phyloP scores from a whole-genome alignment of 2,888 invertebrate genomes.

The Limnephilus lunatus region DNA sequence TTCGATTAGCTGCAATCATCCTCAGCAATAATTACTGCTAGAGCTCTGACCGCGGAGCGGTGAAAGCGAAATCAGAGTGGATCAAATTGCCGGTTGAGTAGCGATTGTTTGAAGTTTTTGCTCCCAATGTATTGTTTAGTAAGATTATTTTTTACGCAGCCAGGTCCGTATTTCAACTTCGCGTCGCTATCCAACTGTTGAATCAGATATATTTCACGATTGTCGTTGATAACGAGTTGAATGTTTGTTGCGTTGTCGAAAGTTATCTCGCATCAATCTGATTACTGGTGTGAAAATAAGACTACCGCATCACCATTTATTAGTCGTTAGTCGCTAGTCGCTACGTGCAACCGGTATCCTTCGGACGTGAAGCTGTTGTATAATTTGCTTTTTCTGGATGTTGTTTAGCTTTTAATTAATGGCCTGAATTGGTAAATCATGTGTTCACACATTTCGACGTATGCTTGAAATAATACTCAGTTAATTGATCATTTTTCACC shows the following conservation, averaged over 20 bases:
- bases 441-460: not conserved
- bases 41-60: conserved; percentile 43
- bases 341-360: not conserved
- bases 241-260: not conserved
- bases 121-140: conserved; percentile 56
- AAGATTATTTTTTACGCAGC: conserved; percentile 36
- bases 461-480: not conserved
- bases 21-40: conserved; percentile 16
- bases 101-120: conserved; percentile 55
- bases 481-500: not conserved
- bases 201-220: not conserved
- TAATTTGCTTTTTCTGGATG: no score
- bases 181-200: not conserved
- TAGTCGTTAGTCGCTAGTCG: not conserved
- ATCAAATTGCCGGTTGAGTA: conserved; percentile 61
- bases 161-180: not conserved
- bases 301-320: not conserved
- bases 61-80: conserved; percentile 62
- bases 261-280: not conserved
- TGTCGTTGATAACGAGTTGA: not conserved
- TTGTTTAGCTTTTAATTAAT: not conserved
- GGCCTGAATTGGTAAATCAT: not conserved
- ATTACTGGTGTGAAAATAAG: not conserved
- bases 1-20: conserved; percentile 8
- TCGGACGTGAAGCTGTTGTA: not conserved